Percentiles rank a stretch among this genome's conserved stretches.
Conservation (phyloP, 2,888 invertebrate species). For the Cyaniris semiargus region DNA sequence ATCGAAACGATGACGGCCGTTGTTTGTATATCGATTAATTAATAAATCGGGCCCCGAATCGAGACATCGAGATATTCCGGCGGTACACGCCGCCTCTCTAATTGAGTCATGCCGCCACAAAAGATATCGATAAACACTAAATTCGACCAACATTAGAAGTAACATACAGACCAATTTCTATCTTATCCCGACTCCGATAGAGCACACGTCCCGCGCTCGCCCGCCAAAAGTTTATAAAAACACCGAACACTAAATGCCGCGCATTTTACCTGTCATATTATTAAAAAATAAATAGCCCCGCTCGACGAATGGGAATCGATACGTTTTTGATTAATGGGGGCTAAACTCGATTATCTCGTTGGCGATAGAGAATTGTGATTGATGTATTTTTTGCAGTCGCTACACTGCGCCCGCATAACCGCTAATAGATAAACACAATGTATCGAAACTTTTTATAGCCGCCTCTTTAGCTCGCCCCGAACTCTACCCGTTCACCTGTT, state of each 20-base stretch:
- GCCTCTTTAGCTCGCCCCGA: not conserved
- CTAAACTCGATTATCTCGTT: constrained; percentile 70
- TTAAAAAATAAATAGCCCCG: constrained; percentile 70
- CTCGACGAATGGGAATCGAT: constrained; percentile 70
- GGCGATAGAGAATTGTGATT: constrained; percentile 55
- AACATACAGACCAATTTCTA: constrained; percentile 38
- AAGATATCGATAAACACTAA: constrained; percentile 58
- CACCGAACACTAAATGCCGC: constrained; percentile 73
- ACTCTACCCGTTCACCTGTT: constrained; percentile 72
- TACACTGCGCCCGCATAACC: constrained; percentile 57
- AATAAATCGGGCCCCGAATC: constrained; percentile 75
- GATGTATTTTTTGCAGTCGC: constrained; percentile 52
- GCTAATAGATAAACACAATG: constrained; percentile 51
- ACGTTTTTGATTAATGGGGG: constrained; percentile 73
- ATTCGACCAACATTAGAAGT: constrained; percentile 27
- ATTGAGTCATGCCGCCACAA: constrained; percentile 76
- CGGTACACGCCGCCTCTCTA: constrained; percentile 76
- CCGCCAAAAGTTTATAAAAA: constrained; percentile 47
- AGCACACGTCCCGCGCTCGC: not conserved
- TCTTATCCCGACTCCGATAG: constrained; percentile 39
- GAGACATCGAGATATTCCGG: constrained; percentile 67
- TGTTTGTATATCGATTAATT: constrained; percentile 81
- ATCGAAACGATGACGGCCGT: constrained; percentile 72
- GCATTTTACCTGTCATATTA: constrained; percentile 78
- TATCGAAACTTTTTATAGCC: constrained; percentile 39